These are phyloP conservation scores for Galbula dea DNA, from an alignment of 2,113 vertebrate species.

Conservation along the genomic window DNA sequence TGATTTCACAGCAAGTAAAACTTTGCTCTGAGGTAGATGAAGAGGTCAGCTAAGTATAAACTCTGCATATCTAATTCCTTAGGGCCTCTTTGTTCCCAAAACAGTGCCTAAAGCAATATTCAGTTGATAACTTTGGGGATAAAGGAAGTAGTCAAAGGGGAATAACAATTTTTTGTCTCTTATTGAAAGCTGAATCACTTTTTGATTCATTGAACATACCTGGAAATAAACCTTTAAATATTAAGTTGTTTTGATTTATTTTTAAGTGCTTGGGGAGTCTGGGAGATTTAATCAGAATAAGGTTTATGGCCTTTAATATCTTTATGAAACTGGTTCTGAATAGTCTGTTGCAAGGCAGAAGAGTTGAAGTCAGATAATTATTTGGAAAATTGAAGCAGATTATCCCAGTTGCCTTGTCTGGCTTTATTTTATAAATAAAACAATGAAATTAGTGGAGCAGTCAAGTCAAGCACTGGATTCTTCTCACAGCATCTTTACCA, in stretches of 20 bases:
- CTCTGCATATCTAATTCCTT: not conserved
- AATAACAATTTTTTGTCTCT: not conserved
- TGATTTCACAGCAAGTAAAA: slow-evolving; percentile 63
- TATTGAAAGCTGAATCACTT: not conserved
- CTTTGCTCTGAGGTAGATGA: slow-evolving; percentile 62
- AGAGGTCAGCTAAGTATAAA: slow-evolving; percentile 72
- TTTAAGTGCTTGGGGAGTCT: not conserved
- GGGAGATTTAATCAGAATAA: not conserved
- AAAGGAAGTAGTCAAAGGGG: not conserved
- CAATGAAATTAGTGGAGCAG: not conserved
- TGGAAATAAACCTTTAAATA: not conserved
- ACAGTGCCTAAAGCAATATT: not conserved
- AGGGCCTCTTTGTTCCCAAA: not conserved
- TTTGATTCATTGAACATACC: not conserved
- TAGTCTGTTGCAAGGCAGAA: not conserved
- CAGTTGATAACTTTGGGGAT: not conserved
- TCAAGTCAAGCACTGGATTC: not conserved
- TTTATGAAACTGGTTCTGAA: not conserved
- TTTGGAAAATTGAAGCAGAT: not conserved
- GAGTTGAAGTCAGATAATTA: not conserved
- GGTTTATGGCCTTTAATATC: not conserved
- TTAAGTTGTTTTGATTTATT: not conserved
- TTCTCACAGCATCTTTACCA: not conserved
- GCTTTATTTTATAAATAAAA: not conserved
- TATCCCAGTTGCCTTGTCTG: not conserved